A percentile compares a stretch with the other conserved stretches of the same genome.
These are phyloP conservation scores for Orchestia grillus DNA, from an alignment of 1,140 invertebrate species.

Conservation along the genomic window DNA sequence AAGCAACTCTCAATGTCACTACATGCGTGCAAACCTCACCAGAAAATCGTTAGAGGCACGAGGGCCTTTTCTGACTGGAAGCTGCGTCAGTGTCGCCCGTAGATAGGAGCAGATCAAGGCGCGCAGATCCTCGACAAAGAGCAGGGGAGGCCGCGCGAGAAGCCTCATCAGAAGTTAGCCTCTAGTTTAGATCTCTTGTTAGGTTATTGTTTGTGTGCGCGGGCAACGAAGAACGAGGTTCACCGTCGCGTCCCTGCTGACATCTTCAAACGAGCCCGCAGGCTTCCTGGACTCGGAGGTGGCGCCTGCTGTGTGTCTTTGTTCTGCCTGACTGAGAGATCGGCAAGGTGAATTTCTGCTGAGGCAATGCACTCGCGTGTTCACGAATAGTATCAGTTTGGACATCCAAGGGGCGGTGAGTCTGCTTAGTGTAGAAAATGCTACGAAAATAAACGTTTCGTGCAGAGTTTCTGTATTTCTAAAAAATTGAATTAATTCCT, in stretches of 20 bases:
- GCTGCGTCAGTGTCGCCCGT: neutral
- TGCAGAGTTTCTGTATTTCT: too few relatives aligned
- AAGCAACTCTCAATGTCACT: too few relatives aligned
- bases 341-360: too few relatives aligned
- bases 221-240: neutral
- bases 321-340: too few relatives aligned
- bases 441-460: too few relatives aligned
- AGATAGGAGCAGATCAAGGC: slow-evolving; percentile 32
- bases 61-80: neutral
- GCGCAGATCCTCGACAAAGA: neutral
- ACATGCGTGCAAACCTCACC: too few relatives aligned
- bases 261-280: neutral
- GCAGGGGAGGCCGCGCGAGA: neutral
- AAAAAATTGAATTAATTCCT: too few relatives aligned
- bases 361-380: too few relatives aligned
- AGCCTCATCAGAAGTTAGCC: slow-evolving; percentile 24
- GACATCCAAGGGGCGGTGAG: neutral
- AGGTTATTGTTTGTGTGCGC: slow-evolving; percentile 29
- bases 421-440: neutral
- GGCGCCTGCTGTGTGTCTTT: too few relatives aligned
- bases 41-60: too few relatives aligned
- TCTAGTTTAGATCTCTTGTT: slow-evolving; percentile 38
- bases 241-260: neutral
- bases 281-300: neutral
- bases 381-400: too few relatives aligned